Evolutionary conservation across 2,888 invertebrate genomes (phyloP), one percentile per base, ranked within the genome.

Genomic region (Homarus gammarus): DNA sequence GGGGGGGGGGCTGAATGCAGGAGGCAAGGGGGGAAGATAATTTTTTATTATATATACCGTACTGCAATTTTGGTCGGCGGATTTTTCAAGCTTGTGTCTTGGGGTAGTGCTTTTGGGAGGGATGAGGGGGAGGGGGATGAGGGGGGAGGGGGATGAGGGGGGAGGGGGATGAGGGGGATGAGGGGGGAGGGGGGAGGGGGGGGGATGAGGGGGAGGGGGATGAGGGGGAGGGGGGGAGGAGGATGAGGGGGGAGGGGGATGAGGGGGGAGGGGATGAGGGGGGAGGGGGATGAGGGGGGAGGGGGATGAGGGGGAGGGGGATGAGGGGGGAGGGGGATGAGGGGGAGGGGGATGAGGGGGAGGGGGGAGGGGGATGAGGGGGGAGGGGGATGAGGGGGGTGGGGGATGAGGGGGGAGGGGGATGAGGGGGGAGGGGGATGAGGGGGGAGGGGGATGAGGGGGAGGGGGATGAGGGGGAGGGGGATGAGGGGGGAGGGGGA

Each of bases 1-100:
- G 64, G 64, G 64, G 27, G 75, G 75, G 75, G 75, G 27, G 27
- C 27, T 36, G 79, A 61, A 79, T 38, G 61, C 61, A 61, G 38
- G 61, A 22, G 36, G n/a, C 18, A n/a, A 6, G 79, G 79, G 79
- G 51, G 38, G 79, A 12, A 51, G 61, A 61, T 61, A 38, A 36
- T 61, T 64, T 27, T 61, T 64, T 27, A 27, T 64, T 64, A 27
- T 27, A 64, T 27, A 64, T 64, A 31, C 64, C 1, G 18, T 64
- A 64, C 64, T 64, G 64, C 64, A 64, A 64, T 64, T 64, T 64
- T 64, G 64, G 27, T 27, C n/a, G n/a, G 27, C 5, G 27, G 64
- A 64, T n/a, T 64, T 64, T 64, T 64, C 64, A 64, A 31, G 64
- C 64, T 22, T 64, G 27, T 27, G 64, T 64, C 64, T 56, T 64